Base-by-base conservation (phyloP, 2,113 vertebrate genomes). In the Centropus bengalensis region DNA sequence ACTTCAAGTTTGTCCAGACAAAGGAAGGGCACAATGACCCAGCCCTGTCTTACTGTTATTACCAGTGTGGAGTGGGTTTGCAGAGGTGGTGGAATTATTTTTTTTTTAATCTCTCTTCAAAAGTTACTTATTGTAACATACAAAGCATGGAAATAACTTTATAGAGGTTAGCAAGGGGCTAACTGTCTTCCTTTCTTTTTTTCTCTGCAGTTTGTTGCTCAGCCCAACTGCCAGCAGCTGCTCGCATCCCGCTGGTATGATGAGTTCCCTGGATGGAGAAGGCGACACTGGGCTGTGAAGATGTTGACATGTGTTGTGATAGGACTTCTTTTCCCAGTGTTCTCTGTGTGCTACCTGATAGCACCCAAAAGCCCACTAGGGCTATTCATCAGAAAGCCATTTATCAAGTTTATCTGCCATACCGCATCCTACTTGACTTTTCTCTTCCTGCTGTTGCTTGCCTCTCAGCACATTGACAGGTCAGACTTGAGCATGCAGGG, bases 331-430 rank as follows among this genome's bases (percentile, higher is more conserved):
- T 99, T 99, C 77, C 99, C 99, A 0, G 87, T 99, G 91, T 98
- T 99, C 96, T 99, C 98, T 89, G 96, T 99, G 89, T 98, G 98
- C 97, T 99, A 99, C 97, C 96, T 99, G 96, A 98, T 99, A 93
- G 98, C 97, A 68, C 99, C 99, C 47, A 99, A 99, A 97, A 99
- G 99, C 96, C 98, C 98, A 23, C 96, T 98, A 17, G 99, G 99
- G 89, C 97, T 99, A 22, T 99, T 99, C 98, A 99, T 99, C 97
- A 98, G 98, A 93, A 99, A 99, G 96, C 99, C 99, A 90, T 99
- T 99, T 97, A 99, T 99, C 98, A 99, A 99, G 98, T 99, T 99
- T 97, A 99, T 99, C 98, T 99, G 99, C 98, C 99, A 99, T 96
- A 99, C 99, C 6, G 98, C 99, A n/a, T 99, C 99, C 62, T 99